These are phyloP conservation scores for Solea solea DNA, from an alignment of 2,113 vertebrate genomes.

Conservation along the genomic window DNA sequence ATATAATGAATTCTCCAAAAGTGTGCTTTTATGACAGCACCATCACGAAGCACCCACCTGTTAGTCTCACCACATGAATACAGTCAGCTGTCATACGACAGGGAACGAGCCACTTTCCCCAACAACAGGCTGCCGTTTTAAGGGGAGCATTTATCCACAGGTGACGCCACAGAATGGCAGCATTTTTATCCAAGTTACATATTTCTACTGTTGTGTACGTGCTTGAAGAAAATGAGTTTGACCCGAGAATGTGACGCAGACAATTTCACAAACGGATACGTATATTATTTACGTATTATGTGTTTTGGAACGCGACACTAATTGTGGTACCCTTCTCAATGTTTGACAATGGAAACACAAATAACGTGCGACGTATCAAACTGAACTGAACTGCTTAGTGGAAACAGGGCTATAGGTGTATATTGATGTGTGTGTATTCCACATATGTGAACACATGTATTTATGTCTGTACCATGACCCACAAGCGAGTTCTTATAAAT, in stretches of 20 bases:
- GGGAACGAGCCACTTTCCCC: constrained; percentile 9
- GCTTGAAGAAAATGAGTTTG: background rate
- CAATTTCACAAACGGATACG: too few species aligned
- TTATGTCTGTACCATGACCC: background rate
- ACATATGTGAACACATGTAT: background rate
- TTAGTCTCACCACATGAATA: constrained; percentile 13
- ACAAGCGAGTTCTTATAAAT: background rate
- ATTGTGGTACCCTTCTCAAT: too few species aligned
- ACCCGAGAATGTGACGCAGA: too few species aligned
- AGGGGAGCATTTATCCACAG: constrained; percentile 1
- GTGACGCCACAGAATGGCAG: constrained; percentile 3
- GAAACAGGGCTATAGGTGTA: background rate
- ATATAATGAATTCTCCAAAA: constrained; percentile 8
- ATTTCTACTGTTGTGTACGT: background rate
- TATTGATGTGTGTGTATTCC: background rate
- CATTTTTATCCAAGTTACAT: background rate
- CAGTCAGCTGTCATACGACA: constrained; percentile 14
- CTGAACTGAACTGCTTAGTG: too few species aligned
- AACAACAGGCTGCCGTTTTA: constrained; percentile 3
- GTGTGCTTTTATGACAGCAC: background rate
- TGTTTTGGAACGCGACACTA: too few species aligned
- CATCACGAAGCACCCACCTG: constrained; percentile 12
- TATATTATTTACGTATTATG: too few species aligned
- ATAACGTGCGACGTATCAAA: too few species aligned
- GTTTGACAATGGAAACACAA: too few species aligned